phyloP scores from a whole-genome alignment of 2,888 invertebrate genomes.

The Platycnemis pennipes region DNA sequence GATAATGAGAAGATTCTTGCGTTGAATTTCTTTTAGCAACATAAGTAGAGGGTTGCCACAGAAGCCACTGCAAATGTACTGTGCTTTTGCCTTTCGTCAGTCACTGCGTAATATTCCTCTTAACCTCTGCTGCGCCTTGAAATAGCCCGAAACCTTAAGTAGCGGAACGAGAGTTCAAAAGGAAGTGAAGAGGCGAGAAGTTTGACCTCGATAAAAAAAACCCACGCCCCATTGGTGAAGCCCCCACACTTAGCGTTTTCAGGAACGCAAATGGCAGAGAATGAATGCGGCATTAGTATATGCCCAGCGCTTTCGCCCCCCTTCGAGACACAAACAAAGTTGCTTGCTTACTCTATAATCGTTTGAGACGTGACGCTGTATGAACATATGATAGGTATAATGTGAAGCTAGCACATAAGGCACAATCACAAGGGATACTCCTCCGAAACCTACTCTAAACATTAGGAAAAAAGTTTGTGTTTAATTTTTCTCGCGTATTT shows the following conservation, averaged over 20 bases:
- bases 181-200: neutral
- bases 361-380: neutral
- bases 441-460: too few relatives aligned
- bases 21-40: too few relatives aligned
- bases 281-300: neutral
- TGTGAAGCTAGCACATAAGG: too few relatives aligned
- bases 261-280: neutral
- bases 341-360: neutral
- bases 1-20: too few relatives aligned
- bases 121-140: neutral
- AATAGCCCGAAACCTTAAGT: constrained; percentile 10
- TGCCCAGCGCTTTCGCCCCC: neutral
- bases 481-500: too few relatives aligned
- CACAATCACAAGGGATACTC: too few relatives aligned
- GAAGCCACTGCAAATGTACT: neutral
- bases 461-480: too few relatives aligned
- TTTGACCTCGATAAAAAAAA: constrained; percentile 9
- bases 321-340: neutral
- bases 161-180: neutral
- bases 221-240: neutral
- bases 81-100: neutral
- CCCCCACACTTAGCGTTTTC: neutral
- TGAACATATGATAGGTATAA: too few relatives aligned
- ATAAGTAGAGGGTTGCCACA: neutral
- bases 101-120: neutral